These are phyloP conservation scores for Diorhabda carinulata DNA, from an alignment of 1,140 invertebrate species.

Conservation along the genomic window DNA sequence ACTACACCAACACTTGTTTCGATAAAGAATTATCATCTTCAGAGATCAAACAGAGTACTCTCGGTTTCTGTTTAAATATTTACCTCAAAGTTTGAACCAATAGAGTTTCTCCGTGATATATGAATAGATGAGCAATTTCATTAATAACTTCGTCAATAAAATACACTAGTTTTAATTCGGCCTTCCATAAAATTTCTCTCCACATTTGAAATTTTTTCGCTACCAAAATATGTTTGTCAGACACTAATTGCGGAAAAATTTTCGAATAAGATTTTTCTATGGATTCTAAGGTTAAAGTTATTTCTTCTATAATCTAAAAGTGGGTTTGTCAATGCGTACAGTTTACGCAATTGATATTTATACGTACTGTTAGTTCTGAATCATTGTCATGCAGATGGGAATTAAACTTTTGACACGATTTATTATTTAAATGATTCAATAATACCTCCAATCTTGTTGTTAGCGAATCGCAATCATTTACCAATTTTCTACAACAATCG, in stretches of 20 bases:
- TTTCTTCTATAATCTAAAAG: conserved; percentile 35
- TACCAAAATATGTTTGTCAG: conserved; percentile 17
- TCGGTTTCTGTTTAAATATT: background rate
- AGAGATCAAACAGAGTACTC: background rate
- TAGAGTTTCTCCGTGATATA: conserved; percentile 40
- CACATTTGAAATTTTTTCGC: conserved; percentile 34
- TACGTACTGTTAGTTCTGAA: conserved; percentile 11
- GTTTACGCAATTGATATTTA: background rate
- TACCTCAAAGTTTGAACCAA: conserved; percentile 41
- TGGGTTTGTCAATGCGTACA: background rate
- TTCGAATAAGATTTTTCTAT: conserved; percentile 24
- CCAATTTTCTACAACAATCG: conserved; percentile 34
- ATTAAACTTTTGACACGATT: conserved; percentile 22
- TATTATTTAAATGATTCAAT: conserved; percentile 29
- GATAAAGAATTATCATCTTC: background rate
- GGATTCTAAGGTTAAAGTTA: conserved; percentile 22
- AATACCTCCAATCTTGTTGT: conserved; percentile 25
- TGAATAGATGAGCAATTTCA: conserved; percentile 38
- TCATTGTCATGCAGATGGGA: conserved; percentile 21
- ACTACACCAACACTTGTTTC: background rate
- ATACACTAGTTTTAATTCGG: conserved; percentile 42
- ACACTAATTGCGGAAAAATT: conserved; percentile 25
- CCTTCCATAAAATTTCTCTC: conserved; percentile 36
- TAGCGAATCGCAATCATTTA: conserved; percentile 28
- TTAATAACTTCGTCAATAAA: conserved; percentile 39